Base-by-base conservation (phyloP, 92 coral and sea anemone species). In the Ricordea florida region DNA sequence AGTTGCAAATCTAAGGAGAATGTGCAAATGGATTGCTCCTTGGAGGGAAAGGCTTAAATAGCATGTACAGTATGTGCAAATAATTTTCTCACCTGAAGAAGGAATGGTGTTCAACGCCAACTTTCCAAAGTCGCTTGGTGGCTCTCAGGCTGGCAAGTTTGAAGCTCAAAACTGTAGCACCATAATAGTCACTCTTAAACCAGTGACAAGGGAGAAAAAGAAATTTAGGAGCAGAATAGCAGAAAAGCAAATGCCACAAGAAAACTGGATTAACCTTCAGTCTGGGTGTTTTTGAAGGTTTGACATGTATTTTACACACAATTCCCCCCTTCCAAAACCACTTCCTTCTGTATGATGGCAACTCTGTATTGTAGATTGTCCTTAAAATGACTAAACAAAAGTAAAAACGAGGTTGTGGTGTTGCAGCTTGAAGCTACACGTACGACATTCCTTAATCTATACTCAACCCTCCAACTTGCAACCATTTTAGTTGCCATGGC, bases 61-160 rank as follows among this genome's bases (percentile, higher is more conserved):
- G 7, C 27, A 1, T 15, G 3, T 5, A 7, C 21, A n/a, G n/a
- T n/a, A 22, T 11, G 23, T 66, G 29, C 24, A 16, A 7, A 9
- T 2, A n/a, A 10, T 34, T 21, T 15, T 0, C 47, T 33, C 59
- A 90, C 97, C 97, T 86, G 84, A 96, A 96, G 67, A 96, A 96
- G 11, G 99, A 85, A 44, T 96, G 99, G 66, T 96, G 88, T 42
- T 96, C 99, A 20, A 96, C 99, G 28, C 99, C 93, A 41, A 88
- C 93, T 52, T 92, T 96, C 99, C 99, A 96, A 30, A 96, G 84
- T 47, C 99, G 81, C 65, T 96, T 96, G 20, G 99, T 89, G 0
- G 99, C 96, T 18, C 97, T 78, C 70, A 88, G 60, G 30, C 92
- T 86, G 13, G 79, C 76, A 10, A 91, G 86, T 46, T 81, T 89